Conservation (phyloP, 2,113 vertebrate species). For the Leucosticte australis region DNA sequence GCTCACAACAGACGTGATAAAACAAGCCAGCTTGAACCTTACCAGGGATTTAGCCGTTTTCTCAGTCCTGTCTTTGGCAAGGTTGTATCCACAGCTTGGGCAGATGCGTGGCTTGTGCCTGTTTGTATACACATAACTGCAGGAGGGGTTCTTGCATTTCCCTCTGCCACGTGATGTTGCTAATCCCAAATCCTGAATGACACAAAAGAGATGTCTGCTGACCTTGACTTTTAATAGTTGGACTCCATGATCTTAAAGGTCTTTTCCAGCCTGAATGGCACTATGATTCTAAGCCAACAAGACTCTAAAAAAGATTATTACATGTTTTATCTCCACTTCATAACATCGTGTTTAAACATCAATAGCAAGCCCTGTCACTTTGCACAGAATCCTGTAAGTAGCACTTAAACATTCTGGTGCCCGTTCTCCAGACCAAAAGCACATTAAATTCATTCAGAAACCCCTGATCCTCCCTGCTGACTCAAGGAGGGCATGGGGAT, state of each 20-base stretch:
- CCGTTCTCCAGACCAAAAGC: neutral
- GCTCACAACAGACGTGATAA: neutral
- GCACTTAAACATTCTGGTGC: neutral
- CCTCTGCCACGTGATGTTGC: conserved; percentile 93
- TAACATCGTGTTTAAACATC: neutral
- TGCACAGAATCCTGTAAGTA: neutral
- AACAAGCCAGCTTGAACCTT: neutral
- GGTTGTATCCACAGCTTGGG: conserved; percentile 89
- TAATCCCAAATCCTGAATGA: conserved; percentile 88
- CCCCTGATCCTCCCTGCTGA: neutral
- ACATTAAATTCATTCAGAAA: neutral
- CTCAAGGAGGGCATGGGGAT: neutral
- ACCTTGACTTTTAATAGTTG: neutral
- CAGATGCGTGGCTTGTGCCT: conserved; percentile 92
- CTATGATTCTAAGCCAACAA: neutral
- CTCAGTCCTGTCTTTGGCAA: conserved; percentile 83
- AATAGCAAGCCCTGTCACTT: neutral
- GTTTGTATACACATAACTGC: conserved; percentile 94
- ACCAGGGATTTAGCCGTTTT: conserved; percentile 76
- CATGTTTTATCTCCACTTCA: neutral
- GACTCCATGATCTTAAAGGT: neutral
- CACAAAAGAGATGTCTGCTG: neutral
- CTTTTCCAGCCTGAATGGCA: neutral
- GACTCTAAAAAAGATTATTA: neutral
- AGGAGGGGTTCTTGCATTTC: conserved; percentile 92